Evolutionary conservation across 2,888 invertebrate genomes (phyloP), one percentile per base, ranked within the genome.

Genomic region (Eudemis profundana): DNA sequence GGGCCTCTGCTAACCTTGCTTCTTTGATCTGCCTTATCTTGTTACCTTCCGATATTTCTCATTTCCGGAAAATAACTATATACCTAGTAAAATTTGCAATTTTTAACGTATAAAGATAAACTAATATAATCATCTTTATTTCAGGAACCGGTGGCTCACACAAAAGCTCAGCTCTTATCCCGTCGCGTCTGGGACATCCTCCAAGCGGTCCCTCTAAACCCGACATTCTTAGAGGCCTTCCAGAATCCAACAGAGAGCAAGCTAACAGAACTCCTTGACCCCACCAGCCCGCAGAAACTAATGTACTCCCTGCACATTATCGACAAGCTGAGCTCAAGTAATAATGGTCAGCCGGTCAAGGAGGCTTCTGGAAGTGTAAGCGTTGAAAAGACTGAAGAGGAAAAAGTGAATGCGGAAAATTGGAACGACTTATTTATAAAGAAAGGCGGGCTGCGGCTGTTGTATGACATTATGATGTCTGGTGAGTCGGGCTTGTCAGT

Each of bases 221-320:
- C 98, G 0, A 95, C 95, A 3, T 93, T 98, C 44, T 87, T 98
- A 44, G 95, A 96, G 78, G 96, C 96, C 3, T 98, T 98, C 81
- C 96, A 96, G 81, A 95, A 95, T 74, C 93, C 97, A 2, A 92
- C 87, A 7, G 94, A 95, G 74, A 93, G 93, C 76, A 94, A 95
- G 54, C 86, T 97, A 50, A 93, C 95, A 17, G 96, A 96, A 72
- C 87, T 98, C 0, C 93, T 98, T 10, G 97, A 98, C 88, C 97
- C 98, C 0, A 95, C 95, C 27, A 97, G 97, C 82, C 96, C 98
- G 0, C 98, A 98, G 86, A 98, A 98, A 82, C 94, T 98, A 59
- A 98, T 98, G 97, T 98, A 98, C 83, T 97, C 97, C 0, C 87
- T 98, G 67, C 98, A 98, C 83, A 98, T 98, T 71, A 96, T 98